Evolutionary conservation across 2,113 vertebrate species (phyloP), one percentile per base, ranked within the genome.

Genomic region (Nibea coibor): DNA sequence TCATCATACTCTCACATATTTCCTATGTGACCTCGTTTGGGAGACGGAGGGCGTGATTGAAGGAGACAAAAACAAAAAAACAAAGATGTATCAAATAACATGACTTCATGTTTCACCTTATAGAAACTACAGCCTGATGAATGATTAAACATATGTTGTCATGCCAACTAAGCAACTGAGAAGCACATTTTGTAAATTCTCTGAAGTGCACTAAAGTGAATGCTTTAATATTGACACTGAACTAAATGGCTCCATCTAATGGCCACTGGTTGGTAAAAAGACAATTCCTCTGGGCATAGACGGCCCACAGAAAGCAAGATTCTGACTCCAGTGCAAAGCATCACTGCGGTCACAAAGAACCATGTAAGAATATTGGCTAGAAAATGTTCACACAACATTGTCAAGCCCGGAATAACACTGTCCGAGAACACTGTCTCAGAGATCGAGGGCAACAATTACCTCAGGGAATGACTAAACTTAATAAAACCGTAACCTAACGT

Each of bases 161-260:
- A 61, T 56, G 28, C 50, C 6, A 64, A 8, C 17, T 26, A 50
- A 39, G 31, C 5, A 8, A 61, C 16, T 2, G 16, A 28, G 51
- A 28, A 35, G 67, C 28, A n/a, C 17, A 48, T 64, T 64, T 10
- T 80, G 24, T 31, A n/a, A 31, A 26, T 26, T 11, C 6, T 58
- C 15, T 17, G 10, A 73, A 47, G 22, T 47, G 12, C 22, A 14
- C 17, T 3, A 12, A 16, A 56, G 43, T 66, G 22, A 19, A 22
- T 26, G 5, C 19, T 56, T 2, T n/a, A 16, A 28, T 28, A 2
- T 16, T 22, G 39, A 45, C 22, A 72, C 7, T 43, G 58, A 81
- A 17, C 11, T 65, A 35, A 87, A 62, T 61, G 39, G 35, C 35
- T 66, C 51, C 59, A 54, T 72, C 22, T 51, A 8, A 24, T 42